Percentiles rank a stretch among this genome's conserved stretches.
phyloP scores from a whole-genome alignment of 2,888 invertebrate species.

The Drosophila subsilvestris region DNA sequence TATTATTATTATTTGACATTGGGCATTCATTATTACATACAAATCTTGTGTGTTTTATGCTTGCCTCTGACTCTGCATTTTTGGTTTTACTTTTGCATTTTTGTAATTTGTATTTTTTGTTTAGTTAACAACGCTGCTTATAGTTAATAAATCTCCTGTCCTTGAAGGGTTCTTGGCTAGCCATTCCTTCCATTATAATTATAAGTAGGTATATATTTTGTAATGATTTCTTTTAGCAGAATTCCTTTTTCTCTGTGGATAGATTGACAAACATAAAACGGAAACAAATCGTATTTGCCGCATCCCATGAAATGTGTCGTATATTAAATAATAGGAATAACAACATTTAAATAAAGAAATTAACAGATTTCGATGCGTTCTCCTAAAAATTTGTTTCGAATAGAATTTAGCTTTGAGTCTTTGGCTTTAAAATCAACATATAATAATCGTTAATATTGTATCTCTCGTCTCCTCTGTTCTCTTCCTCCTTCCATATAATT shows the following conservation, averaged over 20 bases:
- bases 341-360: constrained; percentile 41
- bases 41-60: constrained; percentile 46
- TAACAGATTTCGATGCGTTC: constrained; percentile 57
- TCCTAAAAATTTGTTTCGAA: constrained; percentile 26
- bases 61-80: constrained; percentile 19
- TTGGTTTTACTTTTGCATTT: constrained; percentile 2
- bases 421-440: constrained; percentile 74
- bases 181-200: constrained; percentile 18
- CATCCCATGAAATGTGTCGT: constrained; percentile 40
- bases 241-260: constrained; percentile 6
- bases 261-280: constrained; percentile 16
- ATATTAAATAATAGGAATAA: constrained; percentile 35
- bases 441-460: constrained; percentile 39
- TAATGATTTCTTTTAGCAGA: constrained; percentile 24
- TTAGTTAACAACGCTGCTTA: constrained; percentile 74
- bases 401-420: constrained; percentile 66
- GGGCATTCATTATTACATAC: constrained; percentile 57
- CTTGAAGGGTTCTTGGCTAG: constrained; percentile 26
- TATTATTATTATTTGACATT: constrained; percentile 54
- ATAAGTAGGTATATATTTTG: constrained; percentile 22
- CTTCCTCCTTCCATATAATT: constrained; percentile 21
- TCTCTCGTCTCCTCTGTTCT: constrained; percentile 8
- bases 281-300: constrained; percentile 24
- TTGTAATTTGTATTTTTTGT: constrained; percentile 20
- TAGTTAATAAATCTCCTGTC: constrained; percentile 59